Conservation (phyloP, 2,113 vertebrate species). For the Onychostruthus taczanowskii region DNA sequence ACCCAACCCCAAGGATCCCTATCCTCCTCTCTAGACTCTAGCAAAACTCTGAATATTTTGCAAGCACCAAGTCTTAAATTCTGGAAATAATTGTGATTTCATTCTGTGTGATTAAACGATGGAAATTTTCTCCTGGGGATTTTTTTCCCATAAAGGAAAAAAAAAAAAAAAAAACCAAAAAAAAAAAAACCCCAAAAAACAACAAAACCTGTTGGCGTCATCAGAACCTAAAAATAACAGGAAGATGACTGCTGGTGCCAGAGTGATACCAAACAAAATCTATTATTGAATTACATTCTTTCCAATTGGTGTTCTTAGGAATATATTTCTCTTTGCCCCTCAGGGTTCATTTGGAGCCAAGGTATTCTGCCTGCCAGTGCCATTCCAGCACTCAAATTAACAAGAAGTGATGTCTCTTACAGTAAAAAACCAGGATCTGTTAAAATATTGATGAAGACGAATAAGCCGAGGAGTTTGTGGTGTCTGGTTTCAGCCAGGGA, state of each 20-base stretch:
- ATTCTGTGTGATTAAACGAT: conserved; percentile 10
- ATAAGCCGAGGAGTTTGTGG: neutral
- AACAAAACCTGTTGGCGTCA: conserved; percentile 51
- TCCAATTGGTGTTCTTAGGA: conserved; percentile 48
- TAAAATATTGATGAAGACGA: conserved; percentile 31
- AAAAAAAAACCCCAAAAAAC: neutral
- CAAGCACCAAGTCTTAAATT: neutral
- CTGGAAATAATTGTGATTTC: neutral
- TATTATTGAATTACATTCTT: conserved; percentile 55
- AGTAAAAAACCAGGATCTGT: conserved; percentile 36
- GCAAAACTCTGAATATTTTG: neutral
- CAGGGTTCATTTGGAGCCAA: conserved; percentile 43
- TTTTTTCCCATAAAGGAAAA: neutral
- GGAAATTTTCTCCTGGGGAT: neutral
- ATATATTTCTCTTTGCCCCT: conserved; percentile 48
- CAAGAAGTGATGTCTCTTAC: conserved; percentile 54
- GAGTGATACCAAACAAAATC: conserved; percentile 48
- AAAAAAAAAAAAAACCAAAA: neutral
- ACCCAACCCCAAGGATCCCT: neutral
- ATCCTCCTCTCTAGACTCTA: neutral
- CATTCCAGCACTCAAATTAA: conserved; percentile 57
- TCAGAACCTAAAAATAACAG: conserved; percentile 64
- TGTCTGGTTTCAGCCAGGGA: neutral
- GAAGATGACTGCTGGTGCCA: conserved; percentile 46
- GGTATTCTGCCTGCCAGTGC: conserved; percentile 41